These are phyloP conservation scores for Knipowitschia caucasica DNA, from an alignment of 2,797 vertebrate species.

Conservation along the genomic window DNA sequence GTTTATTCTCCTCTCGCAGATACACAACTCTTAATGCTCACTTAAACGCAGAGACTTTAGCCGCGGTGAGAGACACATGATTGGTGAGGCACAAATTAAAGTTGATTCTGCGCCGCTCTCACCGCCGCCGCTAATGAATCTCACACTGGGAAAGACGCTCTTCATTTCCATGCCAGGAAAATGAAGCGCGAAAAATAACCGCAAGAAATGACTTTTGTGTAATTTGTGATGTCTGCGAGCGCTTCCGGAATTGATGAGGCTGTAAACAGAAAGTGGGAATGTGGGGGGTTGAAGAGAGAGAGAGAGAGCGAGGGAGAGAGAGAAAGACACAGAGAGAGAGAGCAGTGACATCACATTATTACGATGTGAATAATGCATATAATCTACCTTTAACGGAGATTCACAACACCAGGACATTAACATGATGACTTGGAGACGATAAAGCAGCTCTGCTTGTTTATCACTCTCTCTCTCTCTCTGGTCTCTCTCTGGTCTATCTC, in stretches of 20 bases:
- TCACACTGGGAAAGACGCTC: conserved; percentile 14
- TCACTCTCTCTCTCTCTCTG: too few relatives aligned
- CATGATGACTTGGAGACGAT: too few relatives aligned
- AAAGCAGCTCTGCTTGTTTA: too few relatives aligned
- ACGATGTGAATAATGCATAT: conserved; percentile 66
- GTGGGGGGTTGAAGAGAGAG: conserved; percentile 5
- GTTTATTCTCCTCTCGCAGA: too few relatives aligned
- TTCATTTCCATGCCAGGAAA: conserved; percentile 48
- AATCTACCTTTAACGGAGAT: conserved; percentile 45
- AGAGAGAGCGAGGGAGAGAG: too few relatives aligned
- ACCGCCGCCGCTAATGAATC: conserved; percentile 20
- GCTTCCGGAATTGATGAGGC: conserved; percentile 60
- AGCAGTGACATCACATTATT: conserved; percentile 49
- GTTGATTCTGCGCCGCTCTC: too few relatives aligned
- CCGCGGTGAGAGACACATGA: too few relatives aligned
- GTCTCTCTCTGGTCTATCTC: too few relatives aligned
- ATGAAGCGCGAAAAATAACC: conserved; percentile 52
- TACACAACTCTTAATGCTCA: too few relatives aligned
- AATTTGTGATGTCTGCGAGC: conserved; percentile 60
- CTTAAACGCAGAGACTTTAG: too few relatives aligned
- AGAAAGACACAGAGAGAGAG: background rate
- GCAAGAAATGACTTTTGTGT: conserved; percentile 56
- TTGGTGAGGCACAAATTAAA: too few relatives aligned
- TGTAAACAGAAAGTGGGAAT: conserved; percentile 53
- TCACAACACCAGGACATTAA: conserved; percentile 35